These are phyloP conservation scores for Meloidogyne hapla DNA, from an alignment of 1,140 invertebrate species.

Conservation along the genomic window DNA sequence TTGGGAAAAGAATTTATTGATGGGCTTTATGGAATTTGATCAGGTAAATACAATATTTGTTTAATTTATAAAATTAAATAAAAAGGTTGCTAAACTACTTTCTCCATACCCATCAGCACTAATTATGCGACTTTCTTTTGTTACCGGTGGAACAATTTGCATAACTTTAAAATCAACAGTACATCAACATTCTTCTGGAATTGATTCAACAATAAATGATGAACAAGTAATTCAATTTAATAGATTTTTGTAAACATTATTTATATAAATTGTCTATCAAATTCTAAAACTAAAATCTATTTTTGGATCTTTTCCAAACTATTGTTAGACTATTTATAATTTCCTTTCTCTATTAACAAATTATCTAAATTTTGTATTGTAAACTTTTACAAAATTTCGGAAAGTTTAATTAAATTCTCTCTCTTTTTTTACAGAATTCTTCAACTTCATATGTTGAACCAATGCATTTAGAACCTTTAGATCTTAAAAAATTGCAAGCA, in stretches of 20 bases:
- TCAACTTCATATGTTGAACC: constrained; percentile 36
- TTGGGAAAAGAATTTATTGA: constrained; percentile 58
- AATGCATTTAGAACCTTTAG: constrained; percentile 61
- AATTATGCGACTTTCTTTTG: constrained; percentile 62
- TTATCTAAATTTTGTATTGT: too few species aligned
- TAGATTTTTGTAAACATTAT: background rate
- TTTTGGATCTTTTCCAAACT: too few species aligned
- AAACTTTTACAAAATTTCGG: too few species aligned
- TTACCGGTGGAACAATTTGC: constrained; percentile 63
- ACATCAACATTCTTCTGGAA: constrained; percentile 28
- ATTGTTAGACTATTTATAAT: too few species aligned
- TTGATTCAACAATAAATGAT: background rate
- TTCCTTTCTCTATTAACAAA: too few species aligned
- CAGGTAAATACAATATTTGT: constrained; percentile 42
- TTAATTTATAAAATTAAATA: background rate
- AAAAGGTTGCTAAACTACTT: constrained; percentile 46
- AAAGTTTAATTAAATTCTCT: too few species aligned
- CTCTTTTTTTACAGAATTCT: background rate
- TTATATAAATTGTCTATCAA: background rate
- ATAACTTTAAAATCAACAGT: constrained; percentile 62
- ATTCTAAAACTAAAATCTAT: too few species aligned
- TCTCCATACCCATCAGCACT: constrained; percentile 53
- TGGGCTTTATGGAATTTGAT: constrained; percentile 63
- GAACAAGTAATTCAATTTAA: background rate
- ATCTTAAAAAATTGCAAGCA: constrained; percentile 57